phyloP scores from a whole-genome alignment of 2,888 invertebrate species.

The Pecten maximus region DNA sequence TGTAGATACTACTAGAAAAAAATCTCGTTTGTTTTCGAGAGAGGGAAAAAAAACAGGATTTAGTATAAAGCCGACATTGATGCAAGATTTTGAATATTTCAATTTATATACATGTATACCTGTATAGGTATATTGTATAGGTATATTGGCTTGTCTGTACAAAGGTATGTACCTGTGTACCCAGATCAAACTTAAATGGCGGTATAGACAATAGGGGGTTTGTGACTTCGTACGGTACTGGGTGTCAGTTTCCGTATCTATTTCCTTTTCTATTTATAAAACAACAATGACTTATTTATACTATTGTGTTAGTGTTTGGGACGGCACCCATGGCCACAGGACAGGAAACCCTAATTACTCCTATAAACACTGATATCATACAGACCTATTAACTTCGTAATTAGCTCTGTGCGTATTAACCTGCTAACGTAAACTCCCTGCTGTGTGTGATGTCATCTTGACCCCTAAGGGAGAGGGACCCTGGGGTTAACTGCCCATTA shows the following conservation, averaged over 20 bases:
- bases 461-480: neutral
- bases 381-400: conserved; percentile 13
- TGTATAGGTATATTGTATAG: neutral
- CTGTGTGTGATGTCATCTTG: neutral
- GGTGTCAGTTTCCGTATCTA: conserved; percentile 34
- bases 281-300: conserved; percentile 26
- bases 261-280: conserved; percentile 23
- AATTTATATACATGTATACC: neutral
- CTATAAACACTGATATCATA: neutral
- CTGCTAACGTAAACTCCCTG: neutral
- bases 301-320: conserved; percentile 11
- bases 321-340: conserved; percentile 29
- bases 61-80: neutral
- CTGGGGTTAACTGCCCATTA: neutral
- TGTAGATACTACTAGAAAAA: neutral
- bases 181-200: neutral
- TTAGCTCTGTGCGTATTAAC: neutral
- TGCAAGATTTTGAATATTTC: neutral
- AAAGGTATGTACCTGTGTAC: neutral
- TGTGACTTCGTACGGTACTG: conserved; percentile 13
- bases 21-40: neutral
- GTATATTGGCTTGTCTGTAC: neutral
- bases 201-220: neutral
- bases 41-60: neutral
- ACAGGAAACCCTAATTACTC: neutral